These are phyloP conservation scores for Meghimatium bilineatum DNA, from an alignment of 2,888 invertebrate species.

Conservation along the genomic window DNA sequence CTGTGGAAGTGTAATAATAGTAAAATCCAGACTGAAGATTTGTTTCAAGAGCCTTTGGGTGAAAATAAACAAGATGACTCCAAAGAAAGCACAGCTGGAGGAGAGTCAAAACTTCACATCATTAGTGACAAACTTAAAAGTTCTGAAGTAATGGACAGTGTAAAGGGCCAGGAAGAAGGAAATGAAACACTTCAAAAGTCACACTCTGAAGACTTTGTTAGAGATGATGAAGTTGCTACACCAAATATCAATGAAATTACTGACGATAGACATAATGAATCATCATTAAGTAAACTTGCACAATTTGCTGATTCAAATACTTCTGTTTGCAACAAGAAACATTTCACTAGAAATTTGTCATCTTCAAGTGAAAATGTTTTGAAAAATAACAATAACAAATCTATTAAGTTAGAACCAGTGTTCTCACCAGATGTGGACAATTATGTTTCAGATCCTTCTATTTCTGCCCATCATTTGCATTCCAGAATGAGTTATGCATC, in stretches of 20 bases:
- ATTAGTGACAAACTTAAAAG: neutral
- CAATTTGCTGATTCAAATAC: constrained; percentile 37
- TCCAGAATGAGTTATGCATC: neutral
- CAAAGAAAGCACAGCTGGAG: neutral
- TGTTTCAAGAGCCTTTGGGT: neutral
- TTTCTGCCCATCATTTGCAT: constrained; percentile 5
- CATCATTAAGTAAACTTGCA: constrained; percentile 38
- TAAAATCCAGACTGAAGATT: neutral
- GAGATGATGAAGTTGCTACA: neutral
- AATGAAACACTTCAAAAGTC: neutral
- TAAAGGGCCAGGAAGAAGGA: neutral
- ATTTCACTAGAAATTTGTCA: neutral
- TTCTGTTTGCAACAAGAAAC: neutral
- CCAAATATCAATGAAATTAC: neutral
- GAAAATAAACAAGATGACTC: neutral
- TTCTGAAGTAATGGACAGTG: neutral
- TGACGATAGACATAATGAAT: constrained; percentile 19
- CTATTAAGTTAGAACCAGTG: neutral
- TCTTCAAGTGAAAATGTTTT: constrained; percentile 25
- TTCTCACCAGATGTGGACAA: constrained; percentile 5
- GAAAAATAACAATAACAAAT: constrained; percentile 38
- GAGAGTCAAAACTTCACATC: neutral
- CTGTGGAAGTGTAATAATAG: constrained; percentile 41
- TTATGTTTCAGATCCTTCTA: neutral
- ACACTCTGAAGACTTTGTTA: neutral